Base-by-base conservation (phyloP, 2,888 invertebrate genomes). In the Macrosiphum euphorbiae region DNA sequence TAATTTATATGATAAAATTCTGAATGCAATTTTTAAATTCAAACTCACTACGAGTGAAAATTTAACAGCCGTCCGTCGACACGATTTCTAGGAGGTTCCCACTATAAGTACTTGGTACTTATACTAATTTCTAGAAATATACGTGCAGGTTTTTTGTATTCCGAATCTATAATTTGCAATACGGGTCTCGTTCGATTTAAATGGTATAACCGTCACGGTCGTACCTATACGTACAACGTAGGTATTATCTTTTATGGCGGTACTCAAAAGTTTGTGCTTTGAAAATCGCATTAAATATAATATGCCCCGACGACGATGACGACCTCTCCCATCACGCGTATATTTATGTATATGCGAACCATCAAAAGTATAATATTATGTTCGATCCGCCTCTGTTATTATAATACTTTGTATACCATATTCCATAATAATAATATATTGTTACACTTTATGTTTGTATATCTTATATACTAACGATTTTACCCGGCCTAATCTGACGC, bases 351-450 rank as follows among this genome's bases (percentile, higher is more conserved):
- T 35, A 20, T 35, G 78, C 20, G 35, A 78, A 78, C 78, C 78
- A 78, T 35, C 78, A 20, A 78, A 78, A 78, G 78, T 78, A 55
- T 55, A 55, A 5, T 50, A 50, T 20, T 26, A 35, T 20, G 35
- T 78, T 78, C 20, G 78, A 78, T 78, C 78, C 78, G 78, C 78
- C 78, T 78, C 78, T 78, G 78, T 35, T 78, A 35, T 20, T 78
- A 78, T 20, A 78, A 78, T 35, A 78, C 35, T 78, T 78, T 78
- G 8, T 78, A 24, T 78, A 35, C 78, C 8, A 35, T 35, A 35
- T 20, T 8, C 20, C 35, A 58, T 58, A 58, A 10, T 58, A 58
- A 26, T 58, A 78, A 78, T 78, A 78, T 35, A 78, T 78, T 35
- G 78, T 78, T 78, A 35, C 16, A 78, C 8, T 35, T 35, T 20